A percentile compares a stretch with the other conserved stretches of the same genome.
Conservation (phyloP, 1,140 invertebrate genomes). For the Drosophila busckii region DNA sequence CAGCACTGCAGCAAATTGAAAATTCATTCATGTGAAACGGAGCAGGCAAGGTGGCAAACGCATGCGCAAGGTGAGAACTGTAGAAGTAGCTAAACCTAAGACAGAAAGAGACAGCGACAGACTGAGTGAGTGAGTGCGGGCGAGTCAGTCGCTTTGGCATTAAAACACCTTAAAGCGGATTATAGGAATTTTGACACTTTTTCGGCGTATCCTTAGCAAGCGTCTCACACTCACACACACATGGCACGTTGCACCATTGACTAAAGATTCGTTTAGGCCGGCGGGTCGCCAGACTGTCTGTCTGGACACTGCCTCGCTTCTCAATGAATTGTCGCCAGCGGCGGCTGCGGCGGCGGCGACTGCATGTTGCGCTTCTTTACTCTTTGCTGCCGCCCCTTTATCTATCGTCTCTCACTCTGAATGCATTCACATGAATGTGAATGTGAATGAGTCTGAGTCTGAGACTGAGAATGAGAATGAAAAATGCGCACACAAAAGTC, state of each 20-base stretch:
- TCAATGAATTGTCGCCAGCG: conserved; percentile 25
- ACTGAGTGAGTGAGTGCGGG: conserved; percentile 26
- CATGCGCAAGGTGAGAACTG: conserved; percentile 18
- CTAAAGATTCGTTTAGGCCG: conserved; percentile 56
- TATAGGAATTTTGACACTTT: conserved; percentile 76
- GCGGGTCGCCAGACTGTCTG: conserved; percentile 31
- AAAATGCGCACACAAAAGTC: conserved; percentile 58
- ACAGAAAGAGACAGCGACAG: conserved; percentile 26
- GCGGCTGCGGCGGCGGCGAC: conserved; percentile 44
- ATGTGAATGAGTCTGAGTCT: too few species aligned
- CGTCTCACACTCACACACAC: background rate
- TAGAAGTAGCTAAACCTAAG: background rate
- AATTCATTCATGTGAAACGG: conserved; percentile 75
- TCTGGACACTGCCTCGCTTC: conserved; percentile 26
- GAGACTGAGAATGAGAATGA: conserved; percentile 41
- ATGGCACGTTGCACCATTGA: conserved; percentile 65
- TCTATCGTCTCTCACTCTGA: conserved; percentile 24
- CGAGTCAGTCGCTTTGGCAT: conserved; percentile 50
- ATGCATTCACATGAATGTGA: too few species aligned
- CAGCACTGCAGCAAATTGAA: conserved; percentile 71
- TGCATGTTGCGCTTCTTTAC: conserved; percentile 12
- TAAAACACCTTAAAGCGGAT: conserved; percentile 76
- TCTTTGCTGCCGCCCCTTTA: conserved; percentile 19
- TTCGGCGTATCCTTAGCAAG: conserved; percentile 63
- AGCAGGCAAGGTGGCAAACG: conserved; percentile 23